These are phyloP conservation scores for Drosophila orena DNA, from an alignment of 1,140 invertebrate species.

Conservation along the genomic window DNA sequence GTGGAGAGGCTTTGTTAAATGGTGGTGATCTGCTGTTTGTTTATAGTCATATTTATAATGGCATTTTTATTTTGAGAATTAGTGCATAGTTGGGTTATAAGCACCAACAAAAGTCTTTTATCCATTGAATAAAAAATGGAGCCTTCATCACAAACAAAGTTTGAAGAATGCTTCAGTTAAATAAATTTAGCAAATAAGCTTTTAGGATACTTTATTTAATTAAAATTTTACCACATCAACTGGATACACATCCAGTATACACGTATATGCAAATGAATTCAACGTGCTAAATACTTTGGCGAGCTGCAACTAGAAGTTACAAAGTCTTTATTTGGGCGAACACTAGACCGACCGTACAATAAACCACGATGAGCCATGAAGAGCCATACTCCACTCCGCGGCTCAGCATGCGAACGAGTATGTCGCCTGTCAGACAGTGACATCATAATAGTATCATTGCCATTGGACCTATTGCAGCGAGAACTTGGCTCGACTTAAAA, in stretches of 20 bases:
- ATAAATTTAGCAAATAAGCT: no score
- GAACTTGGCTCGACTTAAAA: constrained; percentile 4
- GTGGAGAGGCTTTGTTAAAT: constrained; percentile 17
- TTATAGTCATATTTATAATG: constrained; percentile 33
- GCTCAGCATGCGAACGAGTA: constrained; percentile 47
- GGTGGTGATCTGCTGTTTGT: constrained; percentile 53
- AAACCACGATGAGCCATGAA: constrained; percentile 5
- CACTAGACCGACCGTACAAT: neutral
- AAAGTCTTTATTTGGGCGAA: constrained; percentile 26
- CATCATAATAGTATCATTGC: constrained; percentile 82
- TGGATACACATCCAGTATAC: no score
- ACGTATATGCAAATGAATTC: neutral
- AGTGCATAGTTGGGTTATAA: no score
- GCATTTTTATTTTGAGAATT: constrained; percentile 41
- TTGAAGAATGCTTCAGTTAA: no score
- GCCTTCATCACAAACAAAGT: no score
- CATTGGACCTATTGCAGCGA: constrained; percentile 54
- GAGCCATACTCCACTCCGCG: neutral
- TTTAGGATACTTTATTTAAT: no score
- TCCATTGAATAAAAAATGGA: no score
- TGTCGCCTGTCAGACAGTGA: constrained; percentile 73
- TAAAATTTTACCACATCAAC: no score
- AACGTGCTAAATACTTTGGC: no score
- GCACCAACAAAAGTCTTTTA: no score
- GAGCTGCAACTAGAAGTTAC: neutral